Conservation (phyloP, 2,888 invertebrate genomes). For the Anodontia alba region DNA sequence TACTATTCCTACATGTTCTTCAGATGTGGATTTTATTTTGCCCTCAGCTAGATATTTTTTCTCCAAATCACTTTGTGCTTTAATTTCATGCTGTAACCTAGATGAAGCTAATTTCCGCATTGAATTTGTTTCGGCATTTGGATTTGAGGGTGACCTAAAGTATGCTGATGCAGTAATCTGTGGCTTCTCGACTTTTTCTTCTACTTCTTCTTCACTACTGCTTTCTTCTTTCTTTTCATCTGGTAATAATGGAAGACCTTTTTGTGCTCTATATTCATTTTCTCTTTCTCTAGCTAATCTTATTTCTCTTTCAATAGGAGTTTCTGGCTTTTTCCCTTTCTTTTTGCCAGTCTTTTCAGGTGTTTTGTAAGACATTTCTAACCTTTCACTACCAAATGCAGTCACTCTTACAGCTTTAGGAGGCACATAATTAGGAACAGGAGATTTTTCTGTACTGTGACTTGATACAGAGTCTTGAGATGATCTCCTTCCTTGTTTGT, state of each 20-base stretch:
- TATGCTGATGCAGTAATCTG: slow-evolving; percentile 13
- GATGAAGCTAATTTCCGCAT: slow-evolving; percentile 85
- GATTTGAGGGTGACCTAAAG: not conserved
- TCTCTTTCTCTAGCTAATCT: slow-evolving; percentile 86
- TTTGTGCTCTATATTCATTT: slow-evolving; percentile 85
- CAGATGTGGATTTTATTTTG: slow-evolving; percentile 87
- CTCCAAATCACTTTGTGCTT: slow-evolving; percentile 93
- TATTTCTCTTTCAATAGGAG: slow-evolving; percentile 87
- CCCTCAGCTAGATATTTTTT: slow-evolving; percentile 90
- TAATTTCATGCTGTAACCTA: slow-evolving; percentile 95
- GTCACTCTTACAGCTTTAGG: slow-evolving; percentile 23
- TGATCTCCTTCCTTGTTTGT: slow-evolving; percentile 59
- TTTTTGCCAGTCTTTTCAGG: slow-evolving; percentile 39
- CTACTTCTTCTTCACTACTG: slow-evolving; percentile 24
- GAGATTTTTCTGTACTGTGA: slow-evolving; percentile 65
- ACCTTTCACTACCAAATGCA: slow-evolving; percentile 42
- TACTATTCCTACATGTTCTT: slow-evolving; percentile 86
- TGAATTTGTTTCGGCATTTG: slow-evolving; percentile 49
- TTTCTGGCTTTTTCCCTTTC: slow-evolving; percentile 80
- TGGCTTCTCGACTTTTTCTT: slow-evolving; percentile 30
- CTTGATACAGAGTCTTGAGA: slow-evolving; percentile 70
- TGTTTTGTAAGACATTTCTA: slow-evolving; percentile 19
- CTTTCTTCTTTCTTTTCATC: slow-evolving; percentile 52
- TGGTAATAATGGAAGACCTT: slow-evolving; percentile 78
- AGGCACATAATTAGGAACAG: slow-evolving; percentile 12